A percentile compares a stretch with the other conserved stretches of the same genome.
Evolutionary conservation across 2,113 vertebrate genomes (phyloP).

Genomic region (Sisor rabdophorus): DNA sequence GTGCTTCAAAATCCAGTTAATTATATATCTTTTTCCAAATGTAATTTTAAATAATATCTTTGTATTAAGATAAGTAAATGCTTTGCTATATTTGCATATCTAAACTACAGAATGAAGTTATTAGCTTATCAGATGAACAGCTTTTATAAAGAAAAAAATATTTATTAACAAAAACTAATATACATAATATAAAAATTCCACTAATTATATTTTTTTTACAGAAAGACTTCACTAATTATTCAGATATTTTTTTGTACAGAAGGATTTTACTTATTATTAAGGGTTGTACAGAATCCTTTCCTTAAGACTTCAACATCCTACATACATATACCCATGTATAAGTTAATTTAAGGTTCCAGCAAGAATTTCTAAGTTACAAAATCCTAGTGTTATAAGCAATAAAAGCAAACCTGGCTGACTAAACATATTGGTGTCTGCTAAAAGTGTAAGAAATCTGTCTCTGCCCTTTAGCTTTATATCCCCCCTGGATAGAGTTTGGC

Average conservation of each 20-base stretch:
- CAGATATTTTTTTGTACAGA: too few relatives aligned
- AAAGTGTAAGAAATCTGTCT: not conserved
- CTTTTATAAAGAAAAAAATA: not conserved
- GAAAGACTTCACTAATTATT: too few relatives aligned
- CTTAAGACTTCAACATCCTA: slow-evolving; percentile 7
- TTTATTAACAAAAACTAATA: not conserved
- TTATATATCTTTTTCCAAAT: slow-evolving; percentile 21
- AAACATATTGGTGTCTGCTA: not conserved
- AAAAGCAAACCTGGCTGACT: not conserved
- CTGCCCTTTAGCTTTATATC: not conserved
- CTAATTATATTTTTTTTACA: too few relatives aligned
- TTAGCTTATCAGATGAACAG: slow-evolving; percentile 1
- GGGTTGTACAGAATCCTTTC: not conserved
- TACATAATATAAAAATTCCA: not conserved
- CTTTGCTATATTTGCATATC: not conserved
- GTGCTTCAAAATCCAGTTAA: slow-evolving; percentile 17
- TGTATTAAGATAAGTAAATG: slow-evolving; percentile 24
- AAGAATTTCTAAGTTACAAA: not conserved
- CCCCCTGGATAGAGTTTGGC: not conserved
- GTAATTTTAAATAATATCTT: too few relatives aligned
- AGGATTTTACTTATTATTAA: too few relatives aligned
- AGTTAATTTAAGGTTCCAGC: not conserved
- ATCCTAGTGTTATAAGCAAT: not conserved
- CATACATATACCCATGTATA: not conserved
- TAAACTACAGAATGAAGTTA: slow-evolving; percentile 17